Evolutionary conservation across 1,140 invertebrate species (phyloP), one percentile per base, ranked within the genome.

Genomic region (Temnothorax curvispinosus): DNA sequence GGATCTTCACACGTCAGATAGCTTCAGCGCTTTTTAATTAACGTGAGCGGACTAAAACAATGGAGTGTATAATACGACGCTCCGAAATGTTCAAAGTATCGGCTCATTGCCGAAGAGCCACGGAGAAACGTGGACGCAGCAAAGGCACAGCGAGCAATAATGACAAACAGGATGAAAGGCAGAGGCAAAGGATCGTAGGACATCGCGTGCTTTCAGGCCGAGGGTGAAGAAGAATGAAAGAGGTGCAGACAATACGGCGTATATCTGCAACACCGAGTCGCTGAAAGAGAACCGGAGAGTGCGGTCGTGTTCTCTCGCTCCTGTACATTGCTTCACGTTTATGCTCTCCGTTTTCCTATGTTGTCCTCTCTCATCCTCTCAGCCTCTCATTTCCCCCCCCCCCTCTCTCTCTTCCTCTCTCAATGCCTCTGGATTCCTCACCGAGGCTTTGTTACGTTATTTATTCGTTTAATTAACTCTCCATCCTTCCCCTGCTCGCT

Each of bases 391-490:
- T 18, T 15, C 32, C 32, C 54, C 27, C 15, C 8, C 9, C 54
- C 18, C 47, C 7, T 56, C 15, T 72, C 47, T 18, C 21, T 38
- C 56, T 27, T 60, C 8, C 60, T 44, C 56, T 44, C 44, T 58
- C 52, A 9, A 47, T 44, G 18, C 71, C 50, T 71, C 69, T 60
- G 80, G 69, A 84, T 75, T 84, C 69, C 82, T 69, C 74, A 41
- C 80, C 50, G 67, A 87, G 88, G 89, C 93, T 93, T 94, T 93
- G 92, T 93, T 90, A 86, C 91, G 91, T 94, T 95, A 94, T 94
- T 94, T 94, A 94, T 94, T 93, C 93, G 93, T 94, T 95, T 94
- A 94, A 95, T 95, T 94, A 95, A 94, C 92, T 94, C 89, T 87
- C 90, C 91, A 87, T 91, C 88, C 86, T 89, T 71, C 2, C 41